Evolutionary conservation across 2,888 invertebrate genomes (phyloP), one percentile per base, ranked within the genome.

Genomic region (Pyralis farinalis): DNA sequence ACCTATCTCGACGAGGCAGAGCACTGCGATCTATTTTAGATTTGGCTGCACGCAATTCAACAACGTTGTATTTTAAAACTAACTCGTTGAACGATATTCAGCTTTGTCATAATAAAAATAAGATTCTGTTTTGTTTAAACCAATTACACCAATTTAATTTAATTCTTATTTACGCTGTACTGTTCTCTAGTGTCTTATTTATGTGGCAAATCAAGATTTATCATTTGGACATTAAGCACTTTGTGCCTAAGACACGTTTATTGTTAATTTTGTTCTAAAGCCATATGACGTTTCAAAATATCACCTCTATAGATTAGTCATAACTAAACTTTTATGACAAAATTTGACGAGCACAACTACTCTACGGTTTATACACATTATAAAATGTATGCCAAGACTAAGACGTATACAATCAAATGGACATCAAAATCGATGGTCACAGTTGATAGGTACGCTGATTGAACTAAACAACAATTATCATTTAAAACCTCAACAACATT

Each of bases 1-100:
- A 84, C 77, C 66, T 83, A 82, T 81, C 81, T 76, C 68, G 74
- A 66, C 66, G 73, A 62, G 67, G 70, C 75, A 61, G 64, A 69
- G 79, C 77, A 57, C 71, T 71, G 54, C 60, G 55, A 62, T 85
- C 86, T 87, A 87, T 84, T 86, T 86, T 78, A 65, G 71, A 71
- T 52, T 58, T 57, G 43, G 53, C 55, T 71, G 58, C 58, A 64
- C 66, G 60, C 62, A 60, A 65, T 72, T 73, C 62, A 61, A 76
- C 55, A 84, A 79, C 71, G 77, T 69, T 70, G 60, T 75, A 81
- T 66, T 62, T 65, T 53, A 56, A 63, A 57, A 57, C 51, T 53
- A 49, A 53, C 44, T 43, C 47, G 65, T 53, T 59, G 45, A 58
- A 61, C 71, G 62, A 78, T 58, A 75, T 55, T 75, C 65, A 62